These are phyloP conservation scores for Agriopis leucophaearia DNA, from an alignment of 2,888 invertebrate genomes.

Conservation along the genomic window DNA sequence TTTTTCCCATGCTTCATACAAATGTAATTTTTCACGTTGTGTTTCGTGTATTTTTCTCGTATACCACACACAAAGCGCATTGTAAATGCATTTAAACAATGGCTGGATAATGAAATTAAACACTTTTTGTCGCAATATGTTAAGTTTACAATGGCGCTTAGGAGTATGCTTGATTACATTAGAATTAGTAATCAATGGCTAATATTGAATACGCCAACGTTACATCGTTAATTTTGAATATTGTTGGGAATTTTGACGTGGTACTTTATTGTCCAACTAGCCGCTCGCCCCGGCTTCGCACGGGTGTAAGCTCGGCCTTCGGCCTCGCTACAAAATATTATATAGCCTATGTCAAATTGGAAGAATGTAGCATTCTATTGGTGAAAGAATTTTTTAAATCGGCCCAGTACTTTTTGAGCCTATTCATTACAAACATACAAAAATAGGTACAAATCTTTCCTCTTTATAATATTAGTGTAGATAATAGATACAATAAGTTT, in stretches of 20 bases:
- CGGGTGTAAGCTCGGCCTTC: too few species aligned
- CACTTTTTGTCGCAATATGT: conserved; percentile 58
- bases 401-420: too few species aligned
- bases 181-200: conserved; percentile 45
- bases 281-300: too few species aligned
- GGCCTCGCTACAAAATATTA: too few species aligned
- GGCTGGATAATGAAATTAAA: conserved; percentile 70
- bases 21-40: conserved; percentile 6
- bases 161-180: conserved; percentile 48
- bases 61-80: conserved; percentile 64
- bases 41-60: conserved; percentile 23
- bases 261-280: background rate
- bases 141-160: conserved; percentile 55
- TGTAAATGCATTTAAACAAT: conserved; percentile 68
- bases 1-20: conserved; percentile 1
- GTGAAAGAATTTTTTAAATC: too few species aligned
- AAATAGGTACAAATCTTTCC: too few species aligned
- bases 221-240: conserved; percentile 29
- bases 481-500: background rate
- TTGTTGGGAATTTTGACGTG: conserved; percentile 19
- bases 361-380: too few species aligned
- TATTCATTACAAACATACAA: too few species aligned
- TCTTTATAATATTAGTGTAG: too few species aligned
- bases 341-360: too few species aligned
- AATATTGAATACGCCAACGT: conserved; percentile 41